Percentiles rank a stretch among this genome's conserved stretches.
Conservation (phyloP, 2,113 vertebrate genomes). For the Chionomys nivalis region DNA sequence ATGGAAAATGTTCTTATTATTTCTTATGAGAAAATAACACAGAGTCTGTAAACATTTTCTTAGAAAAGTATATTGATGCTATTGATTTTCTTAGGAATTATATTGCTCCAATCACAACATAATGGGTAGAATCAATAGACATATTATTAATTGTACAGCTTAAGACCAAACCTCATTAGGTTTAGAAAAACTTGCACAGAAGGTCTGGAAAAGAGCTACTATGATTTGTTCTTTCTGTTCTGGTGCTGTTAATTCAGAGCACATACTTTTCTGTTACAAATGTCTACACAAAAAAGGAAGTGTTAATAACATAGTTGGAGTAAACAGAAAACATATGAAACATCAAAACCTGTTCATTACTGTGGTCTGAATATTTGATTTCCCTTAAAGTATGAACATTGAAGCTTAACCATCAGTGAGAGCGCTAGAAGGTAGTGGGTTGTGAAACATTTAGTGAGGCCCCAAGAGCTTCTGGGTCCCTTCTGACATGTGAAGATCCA, state of each 20-base stretch:
- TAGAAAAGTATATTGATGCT: background rate
- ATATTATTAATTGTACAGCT: background rate
- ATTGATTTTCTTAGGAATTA: background rate
- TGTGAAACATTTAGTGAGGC: background rate
- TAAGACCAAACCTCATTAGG: background rate
- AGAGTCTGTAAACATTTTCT: background rate
- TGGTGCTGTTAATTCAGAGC: too few relatives aligned
- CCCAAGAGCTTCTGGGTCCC: rapidly evolving
- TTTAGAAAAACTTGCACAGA: background rate
- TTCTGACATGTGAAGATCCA: background rate
- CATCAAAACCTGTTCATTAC: background rate
- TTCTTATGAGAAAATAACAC: background rate
- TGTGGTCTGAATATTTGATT: background rate
- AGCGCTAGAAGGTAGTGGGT: background rate
- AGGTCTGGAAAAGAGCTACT: background rate
- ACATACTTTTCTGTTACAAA: background rate
- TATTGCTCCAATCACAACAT: background rate
- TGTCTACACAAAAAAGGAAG: background rate
- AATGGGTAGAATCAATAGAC: background rate
- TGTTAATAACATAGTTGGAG: background rate
- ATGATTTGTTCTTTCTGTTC: background rate
- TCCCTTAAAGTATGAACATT: background rate
- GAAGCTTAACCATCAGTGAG: background rate
- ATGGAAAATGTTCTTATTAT: background rate
- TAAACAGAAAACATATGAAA: background rate